These are phyloP conservation scores for Scrobipalpa atriplicella DNA, from an alignment of 2,888 invertebrate genomes.

Conservation along the genomic window DNA sequence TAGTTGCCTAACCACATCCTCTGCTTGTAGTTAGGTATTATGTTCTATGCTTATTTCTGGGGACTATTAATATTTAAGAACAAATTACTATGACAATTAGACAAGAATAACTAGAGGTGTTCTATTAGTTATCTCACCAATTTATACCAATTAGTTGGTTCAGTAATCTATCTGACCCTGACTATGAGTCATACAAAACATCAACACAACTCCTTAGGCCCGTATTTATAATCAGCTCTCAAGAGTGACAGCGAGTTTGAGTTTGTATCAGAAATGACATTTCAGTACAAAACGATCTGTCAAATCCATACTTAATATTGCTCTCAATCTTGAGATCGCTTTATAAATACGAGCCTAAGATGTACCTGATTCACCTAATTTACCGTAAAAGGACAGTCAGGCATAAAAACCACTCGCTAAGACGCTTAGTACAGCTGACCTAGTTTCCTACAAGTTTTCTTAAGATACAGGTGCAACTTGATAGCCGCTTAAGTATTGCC, in stretches of 20 bases:
- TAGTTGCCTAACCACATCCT: too few relatives aligned
- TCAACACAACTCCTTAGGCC: not conserved
- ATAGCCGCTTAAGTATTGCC: conserved; percentile 13
- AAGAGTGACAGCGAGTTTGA: too few relatives aligned
- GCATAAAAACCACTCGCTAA: conserved; percentile 21
- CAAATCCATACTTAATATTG: too few relatives aligned
- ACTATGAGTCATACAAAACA: not conserved
- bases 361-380: conserved; percentile 12
- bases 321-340: too few relatives aligned
- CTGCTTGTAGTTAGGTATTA: too few relatives aligned
- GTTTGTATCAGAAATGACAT: too few relatives aligned
- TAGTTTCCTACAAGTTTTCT: conserved; percentile 13
- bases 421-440: conserved; percentile 10
- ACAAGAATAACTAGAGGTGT: not conserved
- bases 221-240: too few relatives aligned
- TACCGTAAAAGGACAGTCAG: conserved; percentile 15
- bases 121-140: not conserved
- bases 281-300: too few relatives aligned
- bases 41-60: too few relatives aligned
- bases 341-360: too few relatives aligned
- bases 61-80: too few relatives aligned
- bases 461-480: conserved; percentile 18
- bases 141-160: not conserved
- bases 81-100: too few relatives aligned
- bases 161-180: not conserved